Base-by-base conservation (phyloP, 2,888 invertebrate species). In the Tinea pellionella region DNA sequence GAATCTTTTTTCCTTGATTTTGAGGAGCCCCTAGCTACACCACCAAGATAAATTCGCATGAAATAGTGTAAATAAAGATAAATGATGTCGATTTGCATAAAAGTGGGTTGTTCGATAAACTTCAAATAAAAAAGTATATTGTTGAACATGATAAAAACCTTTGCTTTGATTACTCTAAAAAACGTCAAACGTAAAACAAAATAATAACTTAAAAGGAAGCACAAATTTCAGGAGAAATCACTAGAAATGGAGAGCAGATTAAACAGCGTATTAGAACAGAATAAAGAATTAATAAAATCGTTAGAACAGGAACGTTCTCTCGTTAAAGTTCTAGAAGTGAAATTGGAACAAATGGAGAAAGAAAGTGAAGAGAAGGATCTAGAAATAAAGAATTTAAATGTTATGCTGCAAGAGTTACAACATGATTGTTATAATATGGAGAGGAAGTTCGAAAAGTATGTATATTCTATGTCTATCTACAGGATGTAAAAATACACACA, bases 241-340 rank as follows among this genome's bases (percentile, higher is more conserved):
- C 79, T 79, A 77, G 80, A 78, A 15, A 68, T 80, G 47, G 79
- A 84, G 73, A 78, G 68, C 59, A 88, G 85, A 63, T 76, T 89
- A 61, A 85, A 86, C 68, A 81, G 78, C 59, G 69, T 86, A 59
- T 84, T 75, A 43, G 88, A 86, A 62, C 85, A 89, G 67, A 87
- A 88, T 65, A 77, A 75, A 62, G 88, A 87, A 62, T 68, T 90
- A 59, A 68, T 72, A 9, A 77, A 87, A 56, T 83, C 88, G 0
- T 70, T 90, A 15, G 89, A 90, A 63, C 88, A 86, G 19, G 90
- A 90, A 68, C 77, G 90, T 62, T 82, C 85, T 24, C 71, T 89
- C 15, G 89, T 89, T 65, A 75, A 71, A 66, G 85, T 88, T 1
- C 68, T 90, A 7, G 75, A 78, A 57, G 88, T 88, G 64, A 85